phyloP scores from a whole-genome alignment of 1,140 invertebrate species.

The Druon quercuslanigerum region DNA sequence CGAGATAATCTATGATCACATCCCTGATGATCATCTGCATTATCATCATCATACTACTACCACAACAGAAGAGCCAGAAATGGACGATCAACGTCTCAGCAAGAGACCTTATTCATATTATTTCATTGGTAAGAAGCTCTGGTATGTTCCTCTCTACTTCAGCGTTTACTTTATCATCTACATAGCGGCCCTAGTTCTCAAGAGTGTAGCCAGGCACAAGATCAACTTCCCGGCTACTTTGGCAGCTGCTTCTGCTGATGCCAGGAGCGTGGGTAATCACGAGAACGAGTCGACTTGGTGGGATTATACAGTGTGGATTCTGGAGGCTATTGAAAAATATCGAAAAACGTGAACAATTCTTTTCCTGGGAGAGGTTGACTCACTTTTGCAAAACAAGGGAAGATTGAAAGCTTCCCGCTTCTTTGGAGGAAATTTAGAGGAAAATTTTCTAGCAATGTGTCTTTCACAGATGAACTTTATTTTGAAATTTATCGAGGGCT shows the following conservation, averaged over 20 bases:
- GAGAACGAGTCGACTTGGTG: constrained; percentile 49
- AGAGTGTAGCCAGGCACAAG: constrained; percentile 87
- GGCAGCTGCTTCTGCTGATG: constrained; percentile 53
- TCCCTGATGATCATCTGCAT: constrained; percentile 66
- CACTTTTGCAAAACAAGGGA: too few species aligned
- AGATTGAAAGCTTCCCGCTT: too few species aligned
- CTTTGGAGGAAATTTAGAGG: too few species aligned
- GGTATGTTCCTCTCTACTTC: constrained; percentile 89
- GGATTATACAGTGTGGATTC: constrained; percentile 48
- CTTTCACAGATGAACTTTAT: too few species aligned
- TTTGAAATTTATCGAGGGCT: too few species aligned
- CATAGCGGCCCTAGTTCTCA: constrained; percentile 85
- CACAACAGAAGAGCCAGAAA: constrained; percentile 74
- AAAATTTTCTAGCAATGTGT: too few species aligned
- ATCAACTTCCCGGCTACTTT: constrained; percentile 73
- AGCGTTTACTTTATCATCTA: constrained; percentile 90
- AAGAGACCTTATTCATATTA: constrained; percentile 87
- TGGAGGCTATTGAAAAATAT: constrained; percentile 60
- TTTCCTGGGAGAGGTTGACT: too few species aligned
- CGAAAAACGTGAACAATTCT: neutral
- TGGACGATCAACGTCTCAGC: constrained; percentile 80
- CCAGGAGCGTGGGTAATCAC: constrained; percentile 33
- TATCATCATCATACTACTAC: constrained; percentile 71
- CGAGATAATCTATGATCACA: constrained; percentile 68
- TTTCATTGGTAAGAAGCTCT: constrained; percentile 86